Conservation (phyloP, 2,888 invertebrate genomes). For the Phrixothrix hirtus region DNA sequence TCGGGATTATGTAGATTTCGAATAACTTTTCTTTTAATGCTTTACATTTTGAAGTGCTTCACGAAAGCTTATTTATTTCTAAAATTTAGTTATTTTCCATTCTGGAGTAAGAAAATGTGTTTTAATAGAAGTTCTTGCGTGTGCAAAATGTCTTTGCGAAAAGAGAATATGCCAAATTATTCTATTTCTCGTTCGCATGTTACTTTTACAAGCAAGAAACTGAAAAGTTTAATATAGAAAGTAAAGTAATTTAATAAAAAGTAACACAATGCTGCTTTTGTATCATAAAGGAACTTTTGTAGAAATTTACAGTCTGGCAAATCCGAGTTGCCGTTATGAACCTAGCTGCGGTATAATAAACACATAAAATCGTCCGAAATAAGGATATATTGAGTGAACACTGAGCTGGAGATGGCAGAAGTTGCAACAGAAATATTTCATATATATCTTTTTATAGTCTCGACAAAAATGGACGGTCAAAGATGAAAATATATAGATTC, state of each 20-base stretch:
- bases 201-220: conserved; percentile 19
- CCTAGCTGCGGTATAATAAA: conserved; percentile 57
- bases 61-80: conserved; percentile 32
- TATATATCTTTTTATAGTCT: conserved; percentile 54
- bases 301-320: conserved; percentile 53
- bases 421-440: conserved; percentile 56
- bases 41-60: conserved; percentile 43
- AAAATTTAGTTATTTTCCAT: conserved; percentile 27
- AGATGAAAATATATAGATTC: conserved; percentile 51
- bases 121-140: conserved; percentile 4
- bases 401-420: conserved; percentile 46
- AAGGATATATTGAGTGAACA: conserved; percentile 58
- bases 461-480: conserved; percentile 48
- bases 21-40: conserved; percentile 57
- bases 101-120: conserved; percentile 5
- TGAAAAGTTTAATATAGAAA: conserved; percentile 32
- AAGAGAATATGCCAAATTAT: conserved; percentile 6
- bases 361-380: conserved; percentile 58
- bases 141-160: conserved; percentile 1
- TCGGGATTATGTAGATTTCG: conserved; percentile 55
- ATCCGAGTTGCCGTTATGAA: conserved; percentile 55
- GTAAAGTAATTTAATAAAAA: conserved; percentile 43
- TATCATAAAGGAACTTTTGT: conserved; percentile 47
- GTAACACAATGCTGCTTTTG: conserved; percentile 37
- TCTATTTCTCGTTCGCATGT: conserved; percentile 8